phyloP scores from a whole-genome alignment of 1,140 invertebrate genomes.

The Papilio polyxenes region DNA sequence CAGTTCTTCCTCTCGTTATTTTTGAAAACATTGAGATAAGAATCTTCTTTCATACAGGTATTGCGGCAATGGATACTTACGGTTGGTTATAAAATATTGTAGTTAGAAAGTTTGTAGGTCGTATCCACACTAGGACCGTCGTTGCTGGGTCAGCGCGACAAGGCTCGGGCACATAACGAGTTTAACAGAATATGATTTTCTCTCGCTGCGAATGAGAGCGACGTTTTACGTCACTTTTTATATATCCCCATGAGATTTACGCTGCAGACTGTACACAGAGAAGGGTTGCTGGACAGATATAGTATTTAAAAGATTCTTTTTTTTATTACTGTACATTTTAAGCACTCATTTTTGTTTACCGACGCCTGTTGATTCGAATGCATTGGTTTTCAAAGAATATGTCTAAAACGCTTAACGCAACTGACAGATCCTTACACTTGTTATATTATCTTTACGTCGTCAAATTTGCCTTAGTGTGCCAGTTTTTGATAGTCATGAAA shows the following conservation, averaged over 20 bases:
- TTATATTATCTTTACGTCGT: background rate
- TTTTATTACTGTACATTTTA: background rate
- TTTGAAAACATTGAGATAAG: too few species aligned
- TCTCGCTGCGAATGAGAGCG: conserved; percentile 64
- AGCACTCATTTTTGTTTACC: background rate
- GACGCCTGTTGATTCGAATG: too few species aligned
- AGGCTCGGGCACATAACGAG: conserved; percentile 77
- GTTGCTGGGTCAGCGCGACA: conserved; percentile 74
- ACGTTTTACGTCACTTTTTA: conserved; percentile 75
- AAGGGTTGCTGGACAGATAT: conserved; percentile 38
- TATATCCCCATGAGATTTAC: conserved; percentile 54
- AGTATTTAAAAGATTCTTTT: conserved; percentile 25
- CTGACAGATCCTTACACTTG: too few species aligned
- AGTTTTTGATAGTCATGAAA: background rate
- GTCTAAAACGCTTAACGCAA: too few species aligned
- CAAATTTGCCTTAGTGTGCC: too few species aligned
- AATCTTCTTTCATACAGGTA: too few species aligned
- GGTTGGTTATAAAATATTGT: too few species aligned
- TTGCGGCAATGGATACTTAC: too few species aligned
- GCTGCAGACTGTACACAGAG: conserved; percentile 61
- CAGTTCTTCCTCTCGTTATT: too few species aligned
- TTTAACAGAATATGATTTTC: conserved; percentile 80
- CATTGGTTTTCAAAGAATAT: too few species aligned
- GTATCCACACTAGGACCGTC: conserved; percentile 51
- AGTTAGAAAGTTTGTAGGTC: conserved; percentile 25